These are phyloP conservation scores for Characodon lateralis DNA, from an alignment of 2,797 vertebrate species.

Conservation along the genomic window DNA sequence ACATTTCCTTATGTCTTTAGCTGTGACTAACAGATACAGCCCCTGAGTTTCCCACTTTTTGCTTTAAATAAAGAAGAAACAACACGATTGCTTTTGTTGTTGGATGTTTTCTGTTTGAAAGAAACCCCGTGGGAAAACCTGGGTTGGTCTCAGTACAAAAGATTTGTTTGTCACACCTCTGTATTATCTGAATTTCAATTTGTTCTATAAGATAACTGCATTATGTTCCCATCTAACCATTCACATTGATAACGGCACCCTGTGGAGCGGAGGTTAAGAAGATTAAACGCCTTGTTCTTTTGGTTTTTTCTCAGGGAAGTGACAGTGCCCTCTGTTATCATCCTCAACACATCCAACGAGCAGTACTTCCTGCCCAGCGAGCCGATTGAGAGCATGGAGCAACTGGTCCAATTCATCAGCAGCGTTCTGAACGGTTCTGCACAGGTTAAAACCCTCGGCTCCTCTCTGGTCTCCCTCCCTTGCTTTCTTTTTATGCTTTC, in stretches of 20 bases:
- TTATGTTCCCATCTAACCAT: conserved; percentile 57
- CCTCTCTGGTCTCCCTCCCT: conserved; percentile 1
- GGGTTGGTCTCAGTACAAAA: conserved; percentile 42
- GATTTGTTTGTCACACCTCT: conserved; percentile 53
- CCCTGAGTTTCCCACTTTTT: conserved; percentile 53
- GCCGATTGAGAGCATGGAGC: conserved; percentile 83
- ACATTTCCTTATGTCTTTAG: background rate
- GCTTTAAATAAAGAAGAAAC: conserved; percentile 60
- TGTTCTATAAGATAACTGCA: conserved; percentile 45
- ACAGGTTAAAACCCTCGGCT: conserved; percentile 75
- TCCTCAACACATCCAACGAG: conserved; percentile 97
- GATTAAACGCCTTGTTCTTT: conserved; percentile 47
- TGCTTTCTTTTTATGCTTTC: conserved; percentile 48
- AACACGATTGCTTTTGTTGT: conserved; percentile 34
- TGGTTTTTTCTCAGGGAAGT: conserved; percentile 83
- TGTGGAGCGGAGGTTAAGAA: conserved; percentile 27
- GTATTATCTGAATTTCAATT: conserved; percentile 46
- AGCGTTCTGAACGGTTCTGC: conserved; percentile 91
- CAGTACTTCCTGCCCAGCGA: conserved; percentile 92
- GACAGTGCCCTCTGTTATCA: conserved; percentile 89
- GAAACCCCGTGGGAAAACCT: conserved; percentile 39
- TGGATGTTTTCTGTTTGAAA: conserved; percentile 40
- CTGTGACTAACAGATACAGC: background rate
- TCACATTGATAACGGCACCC: conserved; percentile 48
- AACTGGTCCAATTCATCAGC: conserved; percentile 93